Base-by-base conservation (phyloP, 2,113 vertebrate genomes). In the Atherinomorus stipes region DNA sequence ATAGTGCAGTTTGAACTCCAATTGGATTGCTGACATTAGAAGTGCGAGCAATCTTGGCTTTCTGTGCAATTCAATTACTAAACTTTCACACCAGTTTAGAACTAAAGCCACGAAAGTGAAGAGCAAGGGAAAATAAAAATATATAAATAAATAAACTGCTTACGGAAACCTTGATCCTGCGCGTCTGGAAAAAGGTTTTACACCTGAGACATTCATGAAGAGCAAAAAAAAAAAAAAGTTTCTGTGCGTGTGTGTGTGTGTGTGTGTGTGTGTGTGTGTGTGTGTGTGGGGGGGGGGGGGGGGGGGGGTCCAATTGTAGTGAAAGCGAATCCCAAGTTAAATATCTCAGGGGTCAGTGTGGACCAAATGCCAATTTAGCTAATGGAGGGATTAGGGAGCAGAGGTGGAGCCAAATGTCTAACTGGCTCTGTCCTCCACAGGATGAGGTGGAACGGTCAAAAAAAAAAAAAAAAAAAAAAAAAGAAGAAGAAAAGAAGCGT, bases 11-110 rank as follows among this genome's bases (percentile, higher is more conserved):
- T 74, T 80, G 80, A 83, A 80, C 83, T 77, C 73, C 75, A 78
- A 89, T 89, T 89, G 84, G 79, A 87, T 90, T 86, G 77, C 83
- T 84, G 84, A 77, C 83, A 83, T 86, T 80, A 87, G 80, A 80
- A 75, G 85, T 52, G 71, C 63, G 79, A 71, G 88, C 86, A 88
- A 86, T 90, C 83, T 88, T 12, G 71, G 64, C 78, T 80, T 73
- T 84, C 74, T 61, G 69, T 76, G 74, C 73, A 85, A 90, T 92
- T 87, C 81, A 85, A 87, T 91, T 88, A 89, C 64, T 80, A 69
- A 88, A 90, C 74, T 86, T 89, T 90, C 85, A 81, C 76, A 83
- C 54, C 50, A 52, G 76, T 78, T 84, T 64, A 84, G 80, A 77
- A 83, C 54, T 76, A 50, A 78, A 84, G 63, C 65, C 54, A 57